Evolutionary conservation across 2,797 vertebrate species (phyloP).

Genomic region (Tenualosa thibaudeaui): DNA sequence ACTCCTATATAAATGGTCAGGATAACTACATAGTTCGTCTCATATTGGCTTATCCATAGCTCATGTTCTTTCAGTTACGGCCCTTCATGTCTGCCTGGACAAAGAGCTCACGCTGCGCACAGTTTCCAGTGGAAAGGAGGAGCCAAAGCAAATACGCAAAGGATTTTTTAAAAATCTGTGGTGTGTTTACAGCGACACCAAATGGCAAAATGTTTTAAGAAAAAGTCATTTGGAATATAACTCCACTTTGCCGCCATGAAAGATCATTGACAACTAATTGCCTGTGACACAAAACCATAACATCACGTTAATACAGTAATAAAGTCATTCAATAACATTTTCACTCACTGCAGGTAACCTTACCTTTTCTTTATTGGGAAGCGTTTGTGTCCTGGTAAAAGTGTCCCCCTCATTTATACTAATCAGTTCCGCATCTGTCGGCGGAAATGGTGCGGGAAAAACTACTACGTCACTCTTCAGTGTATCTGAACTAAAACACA

Average conservation of each 20-base stretch:
- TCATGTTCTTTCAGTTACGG: background rate
- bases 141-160: conserved; percentile 17
- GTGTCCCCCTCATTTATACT: conserved; percentile 45
- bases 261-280: too few species aligned
- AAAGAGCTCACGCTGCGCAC: background rate
- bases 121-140: conserved; percentile 36
- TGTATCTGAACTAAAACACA: conserved; percentile 46
- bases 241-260: too few species aligned
- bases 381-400: conserved; percentile 41
- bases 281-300: background rate
- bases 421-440: conserved; percentile 38
- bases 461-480: conserved; percentile 47
- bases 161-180: background rate
- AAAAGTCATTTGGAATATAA: background rate
- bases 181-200: conserved; percentile 41
- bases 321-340: background rate
- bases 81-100: background rate
- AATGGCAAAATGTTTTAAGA: conserved; percentile 10
- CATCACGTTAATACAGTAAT: background rate
- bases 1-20: background rate
- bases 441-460: conserved; percentile 32
- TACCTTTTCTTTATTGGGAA: conserved; percentile 43
- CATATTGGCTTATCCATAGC: background rate
- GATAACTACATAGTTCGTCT: background rate
- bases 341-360: background rate